These are phyloP conservation scores for Garra rufa DNA, from an alignment of 2,113 vertebrate species.

Conservation along the genomic window DNA sequence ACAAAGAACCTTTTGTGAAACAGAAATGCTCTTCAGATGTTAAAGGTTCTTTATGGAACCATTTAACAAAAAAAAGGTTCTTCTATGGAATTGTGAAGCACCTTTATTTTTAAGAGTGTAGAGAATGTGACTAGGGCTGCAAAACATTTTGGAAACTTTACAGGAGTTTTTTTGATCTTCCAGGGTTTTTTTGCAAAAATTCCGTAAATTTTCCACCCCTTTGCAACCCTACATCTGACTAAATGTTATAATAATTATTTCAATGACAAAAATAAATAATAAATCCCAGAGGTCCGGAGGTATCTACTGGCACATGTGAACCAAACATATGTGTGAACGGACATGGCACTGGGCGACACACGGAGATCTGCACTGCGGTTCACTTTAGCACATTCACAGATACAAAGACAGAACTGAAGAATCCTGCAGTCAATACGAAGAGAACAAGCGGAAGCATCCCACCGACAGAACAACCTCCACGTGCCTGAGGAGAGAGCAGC, in stretches of 20 bases:
- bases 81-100: no score
- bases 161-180: no score
- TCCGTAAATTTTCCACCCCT: no score
- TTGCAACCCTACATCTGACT: no score
- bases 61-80: no score
- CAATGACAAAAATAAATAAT: background rate
- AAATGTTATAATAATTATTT: background rate
- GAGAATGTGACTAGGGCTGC: no score
- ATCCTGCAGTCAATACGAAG: constrained; percentile 18
- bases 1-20: no score
- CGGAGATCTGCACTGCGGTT: constrained; percentile 29
- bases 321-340: constrained; percentile 40
- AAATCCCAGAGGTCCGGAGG: background rate
- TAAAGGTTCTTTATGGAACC: no score
- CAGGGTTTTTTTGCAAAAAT: no score
- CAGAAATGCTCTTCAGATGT: no score
- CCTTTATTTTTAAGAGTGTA: no score
- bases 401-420: background rate
- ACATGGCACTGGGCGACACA: constrained; percentile 32
- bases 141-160: no score
- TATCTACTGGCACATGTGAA: constrained; percentile 27
- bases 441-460: background rate
- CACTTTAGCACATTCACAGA: constrained; percentile 19
- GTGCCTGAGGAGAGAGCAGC: constrained; percentile 28
- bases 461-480: constrained; percentile 16